These are phyloP conservation scores for Zaprionus ghesquierei DNA, from an alignment of 1,140 invertebrate genomes.

Conservation along the genomic window DNA sequence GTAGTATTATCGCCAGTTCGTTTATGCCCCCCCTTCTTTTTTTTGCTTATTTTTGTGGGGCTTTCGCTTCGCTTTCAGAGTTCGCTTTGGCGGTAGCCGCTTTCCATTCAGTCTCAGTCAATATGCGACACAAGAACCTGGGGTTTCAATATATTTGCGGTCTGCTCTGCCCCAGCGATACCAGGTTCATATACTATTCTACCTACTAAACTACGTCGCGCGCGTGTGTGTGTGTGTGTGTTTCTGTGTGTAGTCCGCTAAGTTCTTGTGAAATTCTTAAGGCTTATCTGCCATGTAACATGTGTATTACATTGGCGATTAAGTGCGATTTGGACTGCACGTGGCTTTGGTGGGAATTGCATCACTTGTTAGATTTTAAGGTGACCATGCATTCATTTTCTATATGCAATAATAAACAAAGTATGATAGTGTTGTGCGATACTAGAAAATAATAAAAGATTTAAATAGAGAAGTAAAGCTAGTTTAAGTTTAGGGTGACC, in stretches of 20 bases:
- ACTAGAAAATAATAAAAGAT: too few relatives aligned
- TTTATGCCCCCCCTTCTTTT: not conserved
- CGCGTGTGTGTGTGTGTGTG: not conserved
- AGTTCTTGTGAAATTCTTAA: constrained; percentile 50
- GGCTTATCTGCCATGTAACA: constrained; percentile 7
- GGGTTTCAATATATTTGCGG: constrained; percentile 72
- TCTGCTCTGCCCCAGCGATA: constrained; percentile 46
- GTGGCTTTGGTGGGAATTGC: not conserved
- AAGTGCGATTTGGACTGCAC: not conserved
- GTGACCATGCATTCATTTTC: not conserved
- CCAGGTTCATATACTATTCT: constrained; percentile 35
- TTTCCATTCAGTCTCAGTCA: constrained; percentile 37
- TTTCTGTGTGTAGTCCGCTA: not conserved
- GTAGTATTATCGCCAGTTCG: constrained; percentile 45
- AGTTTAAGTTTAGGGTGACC: not conserved
- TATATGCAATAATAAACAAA: too few relatives aligned
- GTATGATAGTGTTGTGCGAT: too few relatives aligned
- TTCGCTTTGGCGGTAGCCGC: constrained; percentile 38
- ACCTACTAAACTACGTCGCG: constrained; percentile 14
- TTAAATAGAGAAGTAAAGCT: too few relatives aligned
- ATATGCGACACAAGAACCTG: constrained; percentile 60
- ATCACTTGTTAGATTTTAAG: not conserved
- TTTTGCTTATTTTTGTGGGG: constrained; percentile 34
- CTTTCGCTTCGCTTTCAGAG: not conserved
- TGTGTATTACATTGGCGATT: not conserved